Evolutionary conservation across 2,888 invertebrate species (phyloP).

Genomic region (Alsophila aescularia): DNA sequence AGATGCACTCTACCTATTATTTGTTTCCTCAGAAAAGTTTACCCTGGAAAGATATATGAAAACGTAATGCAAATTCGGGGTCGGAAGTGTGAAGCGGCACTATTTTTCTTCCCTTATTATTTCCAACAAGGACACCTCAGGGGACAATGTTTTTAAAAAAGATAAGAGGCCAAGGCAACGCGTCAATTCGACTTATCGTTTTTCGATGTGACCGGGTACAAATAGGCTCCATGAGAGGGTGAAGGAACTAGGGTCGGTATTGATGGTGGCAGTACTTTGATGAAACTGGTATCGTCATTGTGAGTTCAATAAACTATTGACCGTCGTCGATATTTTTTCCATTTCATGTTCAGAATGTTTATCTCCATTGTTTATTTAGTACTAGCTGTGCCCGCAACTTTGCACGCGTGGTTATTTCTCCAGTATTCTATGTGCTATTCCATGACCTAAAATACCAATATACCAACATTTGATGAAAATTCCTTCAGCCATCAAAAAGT

Average conservation of each 20-base stretch:
- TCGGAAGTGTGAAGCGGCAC: conserved; percentile 54
- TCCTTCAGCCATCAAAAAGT: no score
- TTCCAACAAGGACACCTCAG: conserved; percentile 61
- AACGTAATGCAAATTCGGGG: conserved; percentile 73
- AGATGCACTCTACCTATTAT: conserved; percentile 80
- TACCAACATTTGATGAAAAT: no score
- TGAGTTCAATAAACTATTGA: conserved; percentile 17
- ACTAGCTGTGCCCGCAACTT: no score
- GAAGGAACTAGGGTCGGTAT: conserved; percentile 41
- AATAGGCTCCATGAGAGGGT: conserved; percentile 40
- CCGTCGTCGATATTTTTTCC: neutral
- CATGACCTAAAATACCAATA: no score
- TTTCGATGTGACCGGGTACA: conserved; percentile 46
- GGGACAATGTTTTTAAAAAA: conserved; percentile 74
- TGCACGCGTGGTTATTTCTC: no score
- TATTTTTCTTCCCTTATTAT: conserved; percentile 64
- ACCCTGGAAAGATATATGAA: conserved; percentile 68
- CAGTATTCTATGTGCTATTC: no score
- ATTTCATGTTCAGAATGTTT: conserved; percentile 1
- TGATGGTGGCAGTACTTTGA: conserved; percentile 9
- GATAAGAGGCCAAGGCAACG: conserved; percentile 59
- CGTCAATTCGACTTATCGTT: conserved; percentile 47
- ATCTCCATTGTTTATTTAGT: neutral
- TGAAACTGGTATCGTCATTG: conserved; percentile 9
- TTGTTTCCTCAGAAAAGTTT: conserved; percentile 72